These are phyloP conservation scores for Hyposmocoma kahamanoa DNA, from an alignment of 1,140 invertebrate genomes.

Conservation along the genomic window DNA sequence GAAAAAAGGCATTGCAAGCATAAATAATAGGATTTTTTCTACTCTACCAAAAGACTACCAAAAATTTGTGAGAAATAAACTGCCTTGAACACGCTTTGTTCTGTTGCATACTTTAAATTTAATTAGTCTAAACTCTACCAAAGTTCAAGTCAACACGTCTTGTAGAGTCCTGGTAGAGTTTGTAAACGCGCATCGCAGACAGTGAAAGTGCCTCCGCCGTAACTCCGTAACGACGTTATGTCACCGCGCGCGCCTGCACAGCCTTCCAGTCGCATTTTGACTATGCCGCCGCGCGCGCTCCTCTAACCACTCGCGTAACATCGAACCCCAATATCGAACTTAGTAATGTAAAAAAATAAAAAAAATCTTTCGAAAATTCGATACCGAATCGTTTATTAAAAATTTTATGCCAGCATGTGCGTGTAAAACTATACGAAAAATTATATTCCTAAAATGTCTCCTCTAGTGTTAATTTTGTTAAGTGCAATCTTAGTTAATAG, in stretches of 20 bases:
- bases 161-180: too few species aligned
- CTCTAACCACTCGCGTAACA: slow-evolving; percentile 22
- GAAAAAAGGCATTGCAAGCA: too few species aligned
- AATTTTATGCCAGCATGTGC: slow-evolving; percentile 33
- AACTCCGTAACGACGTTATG: slow-evolving; percentile 52
- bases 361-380: too few species aligned
- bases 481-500: slow-evolving; percentile 36
- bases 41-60: too few species aligned
- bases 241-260: slow-evolving; percentile 29
- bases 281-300: slow-evolving; percentile 56
- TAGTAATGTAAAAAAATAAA: slow-evolving; percentile 2
- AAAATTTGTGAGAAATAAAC: too few species aligned
- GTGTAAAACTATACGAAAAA: slow-evolving; percentile 34
- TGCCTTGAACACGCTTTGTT: too few species aligned
- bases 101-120: too few species aligned
- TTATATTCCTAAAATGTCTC: slow-evolving; percentile 38
- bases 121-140: too few species aligned
- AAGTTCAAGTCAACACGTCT: neutral
- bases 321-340: slow-evolving; percentile 10
- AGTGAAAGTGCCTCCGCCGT: slow-evolving; percentile 54
- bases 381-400: too few species aligned
- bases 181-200: slow-evolving; percentile 18
- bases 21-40: too few species aligned
- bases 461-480: slow-evolving; percentile 44
- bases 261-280: slow-evolving; percentile 40